phyloP scores from a whole-genome alignment of 2,797 vertebrate genomes.

The Oreochromis mossambicus region DNA sequence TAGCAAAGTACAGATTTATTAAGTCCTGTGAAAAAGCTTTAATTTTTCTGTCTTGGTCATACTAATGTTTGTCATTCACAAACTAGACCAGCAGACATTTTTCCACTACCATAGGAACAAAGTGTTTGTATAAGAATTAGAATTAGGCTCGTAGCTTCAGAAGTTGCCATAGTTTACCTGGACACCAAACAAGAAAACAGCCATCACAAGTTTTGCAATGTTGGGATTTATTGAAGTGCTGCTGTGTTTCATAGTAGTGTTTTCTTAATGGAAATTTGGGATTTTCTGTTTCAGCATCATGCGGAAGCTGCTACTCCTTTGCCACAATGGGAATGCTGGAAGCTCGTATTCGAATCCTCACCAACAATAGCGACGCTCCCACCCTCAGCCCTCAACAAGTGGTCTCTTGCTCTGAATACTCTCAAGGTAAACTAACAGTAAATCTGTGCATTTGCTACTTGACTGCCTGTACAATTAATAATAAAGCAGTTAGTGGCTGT shows the following conservation, averaged over 20 bases:
- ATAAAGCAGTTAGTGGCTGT: neutral
- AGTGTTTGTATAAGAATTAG: neutral
- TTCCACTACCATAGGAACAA: neutral
- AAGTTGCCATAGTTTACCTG: neutral
- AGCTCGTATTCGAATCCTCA: slow-evolving; percentile 86
- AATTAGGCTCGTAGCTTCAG: neutral
- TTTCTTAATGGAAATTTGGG: neutral
- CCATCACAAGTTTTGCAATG: neutral
- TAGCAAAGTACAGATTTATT: neutral
- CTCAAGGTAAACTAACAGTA: slow-evolving; percentile 82
- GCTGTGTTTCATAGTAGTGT: neutral
- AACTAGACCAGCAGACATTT: neutral
- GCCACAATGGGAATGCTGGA: slow-evolving; percentile 94
- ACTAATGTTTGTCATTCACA: neutral
- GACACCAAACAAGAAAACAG: neutral
- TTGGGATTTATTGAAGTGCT: neutral
- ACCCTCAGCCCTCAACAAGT: slow-evolving; percentile 90
- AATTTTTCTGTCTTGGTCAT: neutral
- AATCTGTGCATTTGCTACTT: neutral
- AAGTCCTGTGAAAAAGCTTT: neutral
- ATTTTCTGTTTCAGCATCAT: slow-evolving; percentile 61
- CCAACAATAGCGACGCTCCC: slow-evolving; percentile 85
- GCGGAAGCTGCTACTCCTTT: slow-evolving; percentile 96
- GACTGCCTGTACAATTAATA: neutral
- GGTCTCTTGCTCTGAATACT: slow-evolving; percentile 92